Conservation (phyloP, 2,888 invertebrate species). For the Hyposoter didymator region DNA sequence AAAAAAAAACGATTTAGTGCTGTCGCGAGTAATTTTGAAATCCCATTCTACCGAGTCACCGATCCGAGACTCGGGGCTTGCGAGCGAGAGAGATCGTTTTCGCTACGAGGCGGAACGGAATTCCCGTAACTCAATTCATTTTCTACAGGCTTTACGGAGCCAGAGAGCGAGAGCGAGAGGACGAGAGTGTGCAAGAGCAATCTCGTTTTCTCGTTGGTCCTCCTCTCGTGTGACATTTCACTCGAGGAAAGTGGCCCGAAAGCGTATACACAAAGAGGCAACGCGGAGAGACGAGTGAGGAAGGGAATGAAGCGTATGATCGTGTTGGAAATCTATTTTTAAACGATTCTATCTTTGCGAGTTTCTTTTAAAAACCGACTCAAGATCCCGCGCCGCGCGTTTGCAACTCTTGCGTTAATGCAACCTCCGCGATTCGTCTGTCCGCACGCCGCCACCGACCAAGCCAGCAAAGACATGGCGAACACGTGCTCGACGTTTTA, state of each 20-base stretch:
- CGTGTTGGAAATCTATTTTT: slow-evolving; percentile 59
- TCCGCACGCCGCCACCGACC: slow-evolving; percentile 33
- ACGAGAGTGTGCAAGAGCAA: slow-evolving; percentile 23
- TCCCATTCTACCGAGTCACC: slow-evolving; percentile 64
- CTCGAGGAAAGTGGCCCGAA: slow-evolving; percentile 47
- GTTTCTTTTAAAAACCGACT: slow-evolving; percentile 15
- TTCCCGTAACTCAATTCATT: slow-evolving; percentile 71
- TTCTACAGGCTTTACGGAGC: slow-evolving; percentile 55
- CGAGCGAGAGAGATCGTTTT: slow-evolving; percentile 48
- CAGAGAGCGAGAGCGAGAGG: background rate
- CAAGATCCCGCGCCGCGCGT: background rate
- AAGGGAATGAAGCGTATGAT: slow-evolving; percentile 63
- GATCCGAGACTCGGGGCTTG: slow-evolving; percentile 45
- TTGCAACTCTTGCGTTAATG: slow-evolving; percentile 34
- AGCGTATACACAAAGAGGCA: slow-evolving; percentile 19
- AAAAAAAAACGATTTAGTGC: slow-evolving; percentile 20
- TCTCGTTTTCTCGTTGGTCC: slow-evolving; percentile 46
- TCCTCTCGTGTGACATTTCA: slow-evolving; percentile 55
- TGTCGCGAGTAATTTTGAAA: slow-evolving; percentile 65
- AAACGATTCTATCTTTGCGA: slow-evolving; percentile 52
- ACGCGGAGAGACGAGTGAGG: background rate
- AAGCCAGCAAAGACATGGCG: slow-evolving; percentile 27
- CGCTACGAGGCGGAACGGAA: slow-evolving; percentile 62
- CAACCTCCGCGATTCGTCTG: slow-evolving; percentile 55
- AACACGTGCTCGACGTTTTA: slow-evolving; percentile 59